Evolutionary conservation across 2,113 vertebrate species (phyloP).

Genomic region (Alexandromys fortis): DNA sequence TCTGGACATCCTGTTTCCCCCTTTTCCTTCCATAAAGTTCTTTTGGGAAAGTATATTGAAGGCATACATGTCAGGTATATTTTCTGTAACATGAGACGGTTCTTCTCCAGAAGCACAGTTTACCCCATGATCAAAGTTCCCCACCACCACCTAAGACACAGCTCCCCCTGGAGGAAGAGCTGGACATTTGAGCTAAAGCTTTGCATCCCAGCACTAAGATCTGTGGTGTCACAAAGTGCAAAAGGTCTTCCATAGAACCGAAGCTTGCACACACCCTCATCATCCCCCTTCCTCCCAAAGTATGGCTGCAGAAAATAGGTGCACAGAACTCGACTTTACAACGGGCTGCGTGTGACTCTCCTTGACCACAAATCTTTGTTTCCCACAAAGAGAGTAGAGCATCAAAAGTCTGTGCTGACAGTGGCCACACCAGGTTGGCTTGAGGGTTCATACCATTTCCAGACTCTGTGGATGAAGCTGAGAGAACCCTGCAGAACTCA

Average conservation of each 20-base stretch:
- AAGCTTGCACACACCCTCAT: no score
- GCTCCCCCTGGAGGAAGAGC: background rate
- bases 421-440: no score
- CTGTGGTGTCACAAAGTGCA: background rate
- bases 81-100: background rate
- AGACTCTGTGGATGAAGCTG: background rate
- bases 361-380: background rate
- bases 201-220: background rate
- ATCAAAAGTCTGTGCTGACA: background rate
- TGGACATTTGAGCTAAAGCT: background rate
- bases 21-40: background rate
- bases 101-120: background rate
- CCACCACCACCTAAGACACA: background rate
- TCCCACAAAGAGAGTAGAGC: background rate
- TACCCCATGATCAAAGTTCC: background rate
- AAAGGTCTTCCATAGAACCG: background rate
- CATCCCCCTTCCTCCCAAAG: background rate
- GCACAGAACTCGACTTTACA: no score
- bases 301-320: background rate
- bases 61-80: background rate
- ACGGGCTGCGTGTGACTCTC: background rate
- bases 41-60: background rate
- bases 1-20: background rate
- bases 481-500: background rate
- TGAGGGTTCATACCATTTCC: background rate